Conservation (phyloP, 2,888 invertebrate genomes). For the Corythucha ciliata region DNA sequence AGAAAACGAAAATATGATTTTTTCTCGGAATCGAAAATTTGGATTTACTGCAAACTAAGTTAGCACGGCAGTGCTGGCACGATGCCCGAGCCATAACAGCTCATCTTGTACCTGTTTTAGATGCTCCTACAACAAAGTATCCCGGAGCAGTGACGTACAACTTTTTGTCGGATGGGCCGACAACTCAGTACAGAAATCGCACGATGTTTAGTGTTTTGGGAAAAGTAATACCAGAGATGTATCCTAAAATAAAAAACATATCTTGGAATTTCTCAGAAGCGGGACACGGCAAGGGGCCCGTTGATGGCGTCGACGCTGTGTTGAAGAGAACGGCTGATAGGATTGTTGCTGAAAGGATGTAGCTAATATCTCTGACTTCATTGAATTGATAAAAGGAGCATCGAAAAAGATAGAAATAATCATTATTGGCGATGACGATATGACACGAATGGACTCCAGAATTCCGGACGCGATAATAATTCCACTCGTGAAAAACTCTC, state of each 20-base stretch:
- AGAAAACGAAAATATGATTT: too few relatives aligned
- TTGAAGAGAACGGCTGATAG: not conserved
- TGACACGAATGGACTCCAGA: too few relatives aligned
- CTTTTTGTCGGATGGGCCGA: slow-evolving; percentile 5
- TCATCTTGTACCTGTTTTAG: slow-evolving; percentile 3
- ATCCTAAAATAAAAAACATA: not conserved
- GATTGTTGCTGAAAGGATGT: too few relatives aligned
- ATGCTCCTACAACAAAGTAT: not conserved
- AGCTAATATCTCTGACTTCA: too few relatives aligned
- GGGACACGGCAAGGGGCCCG: not conserved
- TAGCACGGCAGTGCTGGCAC: too few relatives aligned
- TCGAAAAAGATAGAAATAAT: too few relatives aligned
- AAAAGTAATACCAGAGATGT: not conserved
- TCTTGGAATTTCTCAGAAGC: slow-evolving; percentile 5
- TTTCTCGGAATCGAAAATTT: too few relatives aligned
- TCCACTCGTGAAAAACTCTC: too few relatives aligned
- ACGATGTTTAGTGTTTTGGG: slow-evolving; percentile 2
- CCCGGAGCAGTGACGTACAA: not conserved
- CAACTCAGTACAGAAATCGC: slow-evolving; percentile 3
- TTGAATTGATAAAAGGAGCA: too few relatives aligned
- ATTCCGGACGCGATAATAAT: too few relatives aligned
- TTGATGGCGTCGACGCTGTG: not conserved
- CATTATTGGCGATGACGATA: too few relatives aligned
- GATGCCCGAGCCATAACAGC: not conserved
- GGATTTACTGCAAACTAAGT: too few relatives aligned